Conservation (phyloP, 2,888 invertebrate species). For the Aphelenchoides bicaudatus region DNA sequence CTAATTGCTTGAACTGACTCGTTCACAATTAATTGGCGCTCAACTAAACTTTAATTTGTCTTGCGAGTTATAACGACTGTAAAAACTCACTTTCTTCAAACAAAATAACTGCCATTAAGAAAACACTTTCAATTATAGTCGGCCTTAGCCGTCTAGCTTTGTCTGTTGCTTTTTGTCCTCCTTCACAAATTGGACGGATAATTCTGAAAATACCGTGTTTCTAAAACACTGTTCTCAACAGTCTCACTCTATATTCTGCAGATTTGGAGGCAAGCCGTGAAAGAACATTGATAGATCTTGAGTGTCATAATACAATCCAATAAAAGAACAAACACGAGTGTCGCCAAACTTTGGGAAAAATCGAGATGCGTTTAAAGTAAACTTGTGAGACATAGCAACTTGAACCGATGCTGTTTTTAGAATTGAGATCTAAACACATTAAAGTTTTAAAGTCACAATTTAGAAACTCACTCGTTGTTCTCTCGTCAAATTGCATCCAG, state of each 20-base stretch:
- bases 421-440: slow-evolving; percentile 1
- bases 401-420: background rate
- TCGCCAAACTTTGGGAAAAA: background rate
- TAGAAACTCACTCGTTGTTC: slow-evolving; percentile 4
- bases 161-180: background rate
- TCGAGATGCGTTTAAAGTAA: slow-evolving; percentile 1
- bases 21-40: slow-evolving; percentile 4
- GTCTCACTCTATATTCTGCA: slow-evolving; percentile 3
- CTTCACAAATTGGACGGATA: slow-evolving; percentile 4
- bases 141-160: background rate
- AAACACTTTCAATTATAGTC: slow-evolving; percentile 1
- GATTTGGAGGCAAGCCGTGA: background rate
- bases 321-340: background rate
- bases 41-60: background rate
- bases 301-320: background rate
- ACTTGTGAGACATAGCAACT: slow-evolving; percentile 7
- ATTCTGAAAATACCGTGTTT: background rate
- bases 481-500: background rate
- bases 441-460: background rate
- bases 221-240: background rate
- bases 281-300: background rate
- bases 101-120: background rate
- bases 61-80: too few species aligned
- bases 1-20: background rate
- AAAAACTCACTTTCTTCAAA: slow-evolving; percentile 9